Percentiles rank a stretch among this genome's conserved stretches.
Evolutionary conservation across 1,140 invertebrate species (phyloP).

Genomic region (Tetragnatha versicolor): DNA sequence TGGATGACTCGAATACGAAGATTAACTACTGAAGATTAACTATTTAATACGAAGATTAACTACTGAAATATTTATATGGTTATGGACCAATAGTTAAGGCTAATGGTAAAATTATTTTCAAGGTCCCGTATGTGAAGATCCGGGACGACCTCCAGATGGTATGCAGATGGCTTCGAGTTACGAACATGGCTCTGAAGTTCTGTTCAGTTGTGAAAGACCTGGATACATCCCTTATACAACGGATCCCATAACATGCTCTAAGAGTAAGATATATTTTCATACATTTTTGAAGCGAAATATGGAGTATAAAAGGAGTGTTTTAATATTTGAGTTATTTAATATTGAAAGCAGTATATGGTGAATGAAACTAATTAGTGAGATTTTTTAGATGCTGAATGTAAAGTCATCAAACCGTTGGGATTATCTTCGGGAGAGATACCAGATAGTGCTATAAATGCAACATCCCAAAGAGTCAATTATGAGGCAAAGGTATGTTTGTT

Average conservation of each 20-base stretch:
- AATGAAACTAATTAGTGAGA: neutral
- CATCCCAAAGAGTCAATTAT: constrained; percentile 75
- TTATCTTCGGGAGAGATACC: constrained; percentile 91
- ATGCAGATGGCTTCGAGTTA: constrained; percentile 87
- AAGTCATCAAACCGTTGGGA: constrained; percentile 89
- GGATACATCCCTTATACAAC: constrained; percentile 93
- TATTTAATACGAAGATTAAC: no score
- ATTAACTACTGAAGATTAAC: no score
- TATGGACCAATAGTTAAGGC: no score
- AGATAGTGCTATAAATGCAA: constrained; percentile 93
- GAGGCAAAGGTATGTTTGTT: constrained; percentile 58
- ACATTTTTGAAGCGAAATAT: neutral
- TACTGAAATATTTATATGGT: no score
- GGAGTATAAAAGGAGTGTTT: neutral
- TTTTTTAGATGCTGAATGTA: constrained; percentile 81
- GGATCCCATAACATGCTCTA: constrained; percentile 85
- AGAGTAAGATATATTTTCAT: constrained; percentile 45
- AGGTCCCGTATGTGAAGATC: constrained; percentile 91
- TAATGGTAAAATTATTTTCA: no score
- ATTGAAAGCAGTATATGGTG: no score
- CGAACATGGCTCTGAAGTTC: constrained; percentile 88
- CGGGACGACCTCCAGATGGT: constrained; percentile 90
- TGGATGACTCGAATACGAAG: constrained; percentile 84
- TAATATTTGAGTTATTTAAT: no score
- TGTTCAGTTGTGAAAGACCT: constrained; percentile 86